Evolutionary conservation across 2,113 vertebrate species (phyloP).

Genomic region (Sylvilagus bachmani): DNA sequence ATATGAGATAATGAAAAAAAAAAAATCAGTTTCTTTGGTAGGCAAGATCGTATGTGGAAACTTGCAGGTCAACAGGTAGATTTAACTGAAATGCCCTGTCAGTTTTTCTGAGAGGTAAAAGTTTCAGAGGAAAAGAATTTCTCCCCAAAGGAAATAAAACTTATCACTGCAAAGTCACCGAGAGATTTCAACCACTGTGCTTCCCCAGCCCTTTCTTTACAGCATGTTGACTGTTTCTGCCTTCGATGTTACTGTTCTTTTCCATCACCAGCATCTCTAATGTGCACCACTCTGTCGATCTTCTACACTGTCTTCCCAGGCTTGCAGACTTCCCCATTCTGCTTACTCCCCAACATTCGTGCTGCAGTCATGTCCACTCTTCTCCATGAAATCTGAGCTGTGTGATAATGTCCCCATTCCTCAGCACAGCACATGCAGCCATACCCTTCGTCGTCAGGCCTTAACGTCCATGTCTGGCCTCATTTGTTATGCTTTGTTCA

Average conservation of each 20-base stretch:
- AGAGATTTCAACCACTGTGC: not conserved
- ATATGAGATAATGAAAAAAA: constrained; percentile 31
- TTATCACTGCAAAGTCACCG: not conserved
- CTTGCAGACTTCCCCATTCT: not conserved
- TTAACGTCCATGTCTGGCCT: not conserved
- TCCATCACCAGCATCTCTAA: not conserved
- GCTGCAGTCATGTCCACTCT: not conserved
- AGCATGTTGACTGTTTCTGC: not conserved
- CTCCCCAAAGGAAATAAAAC: constrained; percentile 6
- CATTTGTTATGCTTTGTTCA: constrained; percentile 15
- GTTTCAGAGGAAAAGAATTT: not conserved
- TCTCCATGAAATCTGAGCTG: not conserved
- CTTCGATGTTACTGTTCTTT: not conserved
- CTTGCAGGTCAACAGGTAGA: not conserved
- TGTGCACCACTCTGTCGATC: not conserved
- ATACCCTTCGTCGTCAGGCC: not conserved
- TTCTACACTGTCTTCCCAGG: not conserved
- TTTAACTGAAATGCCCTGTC: not conserved
- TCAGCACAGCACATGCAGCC: not conserved
- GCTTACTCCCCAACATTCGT: not conserved
- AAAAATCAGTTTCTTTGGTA: constrained; percentile 50
- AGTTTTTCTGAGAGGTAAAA: not conserved
- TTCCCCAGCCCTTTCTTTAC: not conserved
- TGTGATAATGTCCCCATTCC: not conserved
- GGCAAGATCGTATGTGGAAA: not conserved